A percentile compares a stretch with the other conserved stretches of the same genome.
These are phyloP conservation scores for Hycleus phaleratus DNA, from an alignment of 1,140 invertebrate genomes.

Conservation along the genomic window DNA sequence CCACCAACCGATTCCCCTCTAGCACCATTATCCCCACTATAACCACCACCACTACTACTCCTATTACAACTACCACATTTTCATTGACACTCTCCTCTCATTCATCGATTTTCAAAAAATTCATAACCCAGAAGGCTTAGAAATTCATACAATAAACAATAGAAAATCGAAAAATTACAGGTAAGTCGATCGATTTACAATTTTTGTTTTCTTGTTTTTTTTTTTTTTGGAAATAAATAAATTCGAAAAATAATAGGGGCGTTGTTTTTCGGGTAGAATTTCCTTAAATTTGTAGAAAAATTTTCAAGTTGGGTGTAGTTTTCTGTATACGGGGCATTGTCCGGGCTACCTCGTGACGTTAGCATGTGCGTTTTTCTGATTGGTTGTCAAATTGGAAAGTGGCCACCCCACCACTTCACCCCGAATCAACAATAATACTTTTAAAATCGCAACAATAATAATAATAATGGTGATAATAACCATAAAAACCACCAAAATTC, in stretches of 20 bases:
- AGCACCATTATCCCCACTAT: too few species aligned
- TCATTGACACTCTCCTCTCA: too few species aligned
- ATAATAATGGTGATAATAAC: neutral
- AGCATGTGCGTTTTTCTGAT: constrained; percentile 27
- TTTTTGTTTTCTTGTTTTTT: neutral
- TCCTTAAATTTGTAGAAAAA: too few species aligned
- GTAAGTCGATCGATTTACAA: too few species aligned
- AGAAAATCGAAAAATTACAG: too few species aligned
- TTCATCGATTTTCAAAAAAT: too few species aligned
- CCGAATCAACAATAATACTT: neutral
- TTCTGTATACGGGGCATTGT: constrained; percentile 16
- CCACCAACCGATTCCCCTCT: too few species aligned
- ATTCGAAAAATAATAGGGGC: neutral
- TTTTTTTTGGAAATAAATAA: neutral
- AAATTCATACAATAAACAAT: too few species aligned
- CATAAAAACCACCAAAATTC: neutral
- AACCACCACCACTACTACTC: too few species aligned
- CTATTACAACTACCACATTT: too few species aligned
- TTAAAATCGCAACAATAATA: neutral
- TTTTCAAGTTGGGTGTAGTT: neutral
- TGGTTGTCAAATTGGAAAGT: constrained; percentile 7
- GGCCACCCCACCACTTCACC: neutral
- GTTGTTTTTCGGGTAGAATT: neutral
- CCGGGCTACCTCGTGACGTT: constrained; percentile 27
- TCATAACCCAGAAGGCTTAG: too few species aligned